Evolutionary conservation across 2,113 vertebrate species (phyloP).

Genomic region (Nannospalax galili): DNA sequence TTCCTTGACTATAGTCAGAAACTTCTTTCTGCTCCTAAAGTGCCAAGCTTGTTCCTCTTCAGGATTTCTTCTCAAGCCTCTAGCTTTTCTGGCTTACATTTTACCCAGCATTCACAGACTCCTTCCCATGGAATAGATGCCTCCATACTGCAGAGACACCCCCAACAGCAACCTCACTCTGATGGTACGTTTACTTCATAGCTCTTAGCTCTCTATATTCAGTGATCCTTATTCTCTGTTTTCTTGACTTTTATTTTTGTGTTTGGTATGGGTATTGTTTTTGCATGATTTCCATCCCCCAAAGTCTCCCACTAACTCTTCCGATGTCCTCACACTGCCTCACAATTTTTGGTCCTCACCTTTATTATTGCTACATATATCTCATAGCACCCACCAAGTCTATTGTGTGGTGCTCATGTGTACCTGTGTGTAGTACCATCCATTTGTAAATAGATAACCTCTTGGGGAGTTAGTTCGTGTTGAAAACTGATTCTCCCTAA

Average conservation of each 20-base stretch:
- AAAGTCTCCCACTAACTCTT: no score
- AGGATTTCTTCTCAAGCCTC: neutral
- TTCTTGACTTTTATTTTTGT: neutral
- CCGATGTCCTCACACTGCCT: no score
- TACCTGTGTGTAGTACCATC: no score
- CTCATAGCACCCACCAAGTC: no score
- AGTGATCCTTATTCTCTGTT: neutral
- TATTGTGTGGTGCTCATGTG: no score
- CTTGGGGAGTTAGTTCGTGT: no score
- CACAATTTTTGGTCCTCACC: no score
- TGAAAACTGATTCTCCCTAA: no score
- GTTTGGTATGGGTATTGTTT: no score
- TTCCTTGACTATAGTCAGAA: neutral
- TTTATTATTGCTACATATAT: no score
- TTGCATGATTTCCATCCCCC: no score
- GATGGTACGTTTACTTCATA: neutral
- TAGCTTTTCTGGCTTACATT: neutral
- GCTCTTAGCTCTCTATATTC: neutral
- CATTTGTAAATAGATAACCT: no score
- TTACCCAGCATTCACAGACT: neutral
- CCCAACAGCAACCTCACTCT: rapidly evolving
- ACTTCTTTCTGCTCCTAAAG: neutral
- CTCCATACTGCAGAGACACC: neutral
- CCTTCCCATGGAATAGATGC: neutral
- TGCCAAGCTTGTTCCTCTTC: neutral